Conservation (phyloP, 2,888 invertebrate species). For the Orgyia antiqua region DNA sequence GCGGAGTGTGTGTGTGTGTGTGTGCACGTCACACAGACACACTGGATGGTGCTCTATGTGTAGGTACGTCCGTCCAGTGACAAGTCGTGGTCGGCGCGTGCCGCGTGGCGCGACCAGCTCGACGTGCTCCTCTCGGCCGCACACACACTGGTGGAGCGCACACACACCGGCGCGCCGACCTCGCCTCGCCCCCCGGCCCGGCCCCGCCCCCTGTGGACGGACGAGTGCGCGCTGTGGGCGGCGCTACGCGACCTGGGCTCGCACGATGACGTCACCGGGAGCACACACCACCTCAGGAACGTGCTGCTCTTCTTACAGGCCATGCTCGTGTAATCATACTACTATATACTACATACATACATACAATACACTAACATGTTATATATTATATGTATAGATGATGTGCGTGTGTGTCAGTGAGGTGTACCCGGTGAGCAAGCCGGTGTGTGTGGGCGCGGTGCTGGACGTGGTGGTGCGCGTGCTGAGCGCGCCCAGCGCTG, state of each 20-base stretch:
- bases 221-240: too few relatives aligned
- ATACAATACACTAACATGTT: too few relatives aligned
- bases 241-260: too few relatives aligned
- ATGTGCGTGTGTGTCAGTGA: constrained; percentile 41
- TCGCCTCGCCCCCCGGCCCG: too few relatives aligned
- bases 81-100: constrained; percentile 52
- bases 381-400: too few relatives aligned
- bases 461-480: constrained; percentile 51
- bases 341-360: neutral
- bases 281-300: too few relatives aligned
- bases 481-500: constrained; percentile 44
- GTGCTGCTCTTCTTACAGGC: constrained; percentile 63
- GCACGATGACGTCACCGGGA: too few relatives aligned
- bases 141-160: constrained; percentile 41
- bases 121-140: constrained; percentile 46
- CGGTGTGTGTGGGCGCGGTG: constrained; percentile 50
- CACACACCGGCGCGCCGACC: constrained; percentile 50
- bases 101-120: constrained; percentile 62
- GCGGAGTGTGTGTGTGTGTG: too few relatives aligned
- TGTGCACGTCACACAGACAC: too few relatives aligned
- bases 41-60: too few relatives aligned
- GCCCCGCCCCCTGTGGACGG: too few relatives aligned
- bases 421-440: constrained; percentile 59
- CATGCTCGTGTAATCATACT: constrained; percentile 64
- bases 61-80: constrained; percentile 58